A percentile compares a stretch with the other conserved stretches of the same genome.
phyloP scores from a whole-genome alignment of 2,888 invertebrate genomes.

The Agonopterix heracliana region DNA sequence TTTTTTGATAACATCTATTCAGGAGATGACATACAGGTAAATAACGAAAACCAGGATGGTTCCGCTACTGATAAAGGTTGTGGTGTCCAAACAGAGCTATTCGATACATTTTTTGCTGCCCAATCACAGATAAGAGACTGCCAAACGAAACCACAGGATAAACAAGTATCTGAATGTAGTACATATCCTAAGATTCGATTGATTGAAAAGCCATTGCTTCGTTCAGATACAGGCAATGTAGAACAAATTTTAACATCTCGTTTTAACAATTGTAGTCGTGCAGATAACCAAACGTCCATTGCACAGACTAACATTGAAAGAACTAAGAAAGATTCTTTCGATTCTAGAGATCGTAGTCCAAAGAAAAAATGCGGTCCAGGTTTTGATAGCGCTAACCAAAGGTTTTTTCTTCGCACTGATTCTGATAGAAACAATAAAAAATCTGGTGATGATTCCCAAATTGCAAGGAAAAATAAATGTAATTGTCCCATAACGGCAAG shows the following conservation, averaged over 20 bases:
- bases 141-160: not conserved
- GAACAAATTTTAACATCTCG: not conserved
- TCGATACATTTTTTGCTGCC: conserved; percentile 1
- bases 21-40: too few species aligned
- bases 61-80: conserved; percentile 11
- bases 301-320: too few species aligned
- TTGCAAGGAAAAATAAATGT: too few species aligned
- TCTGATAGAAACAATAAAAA: not conserved
- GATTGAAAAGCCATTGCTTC: not conserved
- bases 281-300: too few species aligned
- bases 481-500: too few species aligned
- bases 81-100: conserved; percentile 19
- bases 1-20: too few species aligned
- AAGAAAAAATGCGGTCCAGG: not conserved
- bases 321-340: too few species aligned
- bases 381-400: not conserved
- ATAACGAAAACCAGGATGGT: too few species aligned
- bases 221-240: conserved; percentile 15
- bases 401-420: not conserved
- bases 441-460: not conserved
- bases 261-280: too few species aligned
- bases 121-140: not conserved
- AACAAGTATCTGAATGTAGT: not conserved
- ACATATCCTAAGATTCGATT: not conserved
- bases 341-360: too few species aligned